Evolutionary conservation across 2,888 invertebrate species (phyloP).

Genomic region (Aleiodes leptofemur): DNA sequence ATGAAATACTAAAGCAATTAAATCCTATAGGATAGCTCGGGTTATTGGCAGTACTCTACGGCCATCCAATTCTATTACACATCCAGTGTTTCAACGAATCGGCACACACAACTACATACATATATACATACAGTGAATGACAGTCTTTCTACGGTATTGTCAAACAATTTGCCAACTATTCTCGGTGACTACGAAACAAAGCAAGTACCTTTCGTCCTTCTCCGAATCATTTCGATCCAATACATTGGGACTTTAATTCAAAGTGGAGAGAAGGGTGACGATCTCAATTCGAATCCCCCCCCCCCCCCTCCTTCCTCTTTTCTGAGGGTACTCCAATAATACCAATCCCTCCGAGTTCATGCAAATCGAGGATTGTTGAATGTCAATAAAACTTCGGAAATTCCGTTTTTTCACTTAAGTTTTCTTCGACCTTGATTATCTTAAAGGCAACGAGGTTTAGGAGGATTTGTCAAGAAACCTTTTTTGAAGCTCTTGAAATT

Average conservation of each 20-base stretch:
- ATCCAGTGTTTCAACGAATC: constrained; percentile 55
- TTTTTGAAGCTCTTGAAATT: too few relatives aligned
- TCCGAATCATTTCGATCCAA: constrained; percentile 59
- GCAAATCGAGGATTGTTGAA: constrained; percentile 28
- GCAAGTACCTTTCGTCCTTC: constrained; percentile 54
- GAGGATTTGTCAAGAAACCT: too few relatives aligned
- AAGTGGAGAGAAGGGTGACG: constrained; percentile 43
- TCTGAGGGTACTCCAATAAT: constrained; percentile 54
- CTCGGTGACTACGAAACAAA: constrained; percentile 60
- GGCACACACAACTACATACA: constrained; percentile 50
- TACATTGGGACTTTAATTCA: constrained; percentile 54
- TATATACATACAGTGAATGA: too few relatives aligned
- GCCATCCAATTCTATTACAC: constrained; percentile 70
- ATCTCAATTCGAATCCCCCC: constrained; percentile 38
- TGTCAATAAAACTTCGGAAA: neutral
- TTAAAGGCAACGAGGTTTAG: neutral
- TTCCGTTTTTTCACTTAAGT: neutral
- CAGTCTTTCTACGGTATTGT: constrained; percentile 43
- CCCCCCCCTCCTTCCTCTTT: neutral
- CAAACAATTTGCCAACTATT: constrained; percentile 44
- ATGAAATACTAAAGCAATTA: constrained; percentile 74
- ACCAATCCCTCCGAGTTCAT: constrained; percentile 64
- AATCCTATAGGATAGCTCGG: constrained; percentile 68
- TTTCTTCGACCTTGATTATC: neutral
- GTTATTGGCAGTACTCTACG: constrained; percentile 72